Conservation (phyloP, 2,888 invertebrate genomes). For the Idaea biselata region DNA sequence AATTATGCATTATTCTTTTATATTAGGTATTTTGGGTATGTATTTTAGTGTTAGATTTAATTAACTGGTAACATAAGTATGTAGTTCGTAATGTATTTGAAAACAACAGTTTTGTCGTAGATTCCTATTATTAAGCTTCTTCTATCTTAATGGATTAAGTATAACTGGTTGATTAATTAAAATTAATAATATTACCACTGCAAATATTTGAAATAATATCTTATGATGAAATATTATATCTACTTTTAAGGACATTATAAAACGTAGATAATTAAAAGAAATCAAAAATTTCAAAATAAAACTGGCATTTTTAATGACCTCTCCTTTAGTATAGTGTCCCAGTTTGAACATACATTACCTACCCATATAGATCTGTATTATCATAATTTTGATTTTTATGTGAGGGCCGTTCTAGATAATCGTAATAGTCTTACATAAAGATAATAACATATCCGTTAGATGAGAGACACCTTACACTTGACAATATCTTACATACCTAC, state of each 20-base stretch:
- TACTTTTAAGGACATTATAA: constrained; percentile 82
- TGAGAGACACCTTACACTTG: neutral
- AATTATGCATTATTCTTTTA: constrained; percentile 77
- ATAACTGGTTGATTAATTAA: constrained; percentile 80
- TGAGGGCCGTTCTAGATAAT: constrained; percentile 30
- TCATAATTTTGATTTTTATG: constrained; percentile 79
- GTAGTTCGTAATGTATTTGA: constrained; percentile 80
- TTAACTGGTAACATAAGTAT: constrained; percentile 79
- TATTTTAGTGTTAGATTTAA: constrained; percentile 79
- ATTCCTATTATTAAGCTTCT: constrained; percentile 81
- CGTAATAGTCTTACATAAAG: constrained; percentile 66
- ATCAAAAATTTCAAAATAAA: constrained; percentile 79
- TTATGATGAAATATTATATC: constrained; percentile 81
- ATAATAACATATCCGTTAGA: constrained; percentile 7
- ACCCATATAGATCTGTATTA: constrained; percentile 27
- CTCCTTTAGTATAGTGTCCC: constrained; percentile 38
- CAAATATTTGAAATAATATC: constrained; percentile 82
- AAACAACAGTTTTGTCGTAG: constrained; percentile 78
- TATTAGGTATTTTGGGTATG: constrained; percentile 79
- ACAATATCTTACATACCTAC: constrained; percentile 7
- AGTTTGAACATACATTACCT: neutral
- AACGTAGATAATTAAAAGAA: constrained; percentile 82
- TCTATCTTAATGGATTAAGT: constrained; percentile 80
- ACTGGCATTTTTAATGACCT: constrained; percentile 76
- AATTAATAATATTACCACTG: constrained; percentile 79